Evolutionary conservation across 2,797 vertebrate species (phyloP).

Genomic region (Leuciscus waleckii): DNA sequence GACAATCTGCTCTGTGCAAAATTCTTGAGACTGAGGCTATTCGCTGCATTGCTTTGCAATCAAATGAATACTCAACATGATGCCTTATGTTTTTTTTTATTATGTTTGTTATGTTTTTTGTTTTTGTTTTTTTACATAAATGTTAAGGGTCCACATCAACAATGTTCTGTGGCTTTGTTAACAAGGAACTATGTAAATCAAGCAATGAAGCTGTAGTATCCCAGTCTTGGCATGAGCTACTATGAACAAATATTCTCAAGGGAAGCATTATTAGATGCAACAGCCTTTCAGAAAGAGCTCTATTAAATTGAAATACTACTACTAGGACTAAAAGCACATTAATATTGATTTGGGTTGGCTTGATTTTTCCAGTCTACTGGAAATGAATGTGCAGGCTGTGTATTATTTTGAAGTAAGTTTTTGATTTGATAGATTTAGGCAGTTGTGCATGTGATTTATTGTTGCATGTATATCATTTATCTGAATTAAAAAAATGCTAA

Average conservation of each 20-base stretch:
- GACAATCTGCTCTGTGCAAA: constrained; percentile 48
- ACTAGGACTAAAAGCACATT: constrained; percentile 45
- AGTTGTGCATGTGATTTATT: not conserved
- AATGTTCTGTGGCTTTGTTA: constrained; percentile 53
- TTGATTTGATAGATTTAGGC: not conserved
- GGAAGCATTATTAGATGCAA: constrained; percentile 50
- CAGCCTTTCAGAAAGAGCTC: constrained; percentile 44
- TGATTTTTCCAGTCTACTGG: constrained; percentile 7
- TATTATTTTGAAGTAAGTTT: not conserved
- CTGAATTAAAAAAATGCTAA: not conserved
- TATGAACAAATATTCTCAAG: constrained; percentile 44
- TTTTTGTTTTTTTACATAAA: not conserved
- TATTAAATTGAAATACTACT: constrained; percentile 41
- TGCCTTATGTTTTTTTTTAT: too few relatives aligned
- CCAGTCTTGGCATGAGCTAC: constrained; percentile 43
- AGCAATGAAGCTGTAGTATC: constrained; percentile 41
- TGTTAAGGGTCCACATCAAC: constrained; percentile 36
- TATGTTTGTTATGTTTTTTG: not conserved
- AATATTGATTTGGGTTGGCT: constrained; percentile 15
- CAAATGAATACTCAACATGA: constrained; percentile 21
- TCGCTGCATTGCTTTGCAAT: constrained; percentile 32
- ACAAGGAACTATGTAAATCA: constrained; percentile 53
- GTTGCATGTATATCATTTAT: not conserved
- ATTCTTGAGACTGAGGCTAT: constrained; percentile 35
- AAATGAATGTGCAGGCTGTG: not conserved